Percentiles rank a stretch among this genome's conserved stretches.
Evolutionary conservation across 2,888 invertebrate species (phyloP).

Genomic region (Globia sparganii): DNA sequence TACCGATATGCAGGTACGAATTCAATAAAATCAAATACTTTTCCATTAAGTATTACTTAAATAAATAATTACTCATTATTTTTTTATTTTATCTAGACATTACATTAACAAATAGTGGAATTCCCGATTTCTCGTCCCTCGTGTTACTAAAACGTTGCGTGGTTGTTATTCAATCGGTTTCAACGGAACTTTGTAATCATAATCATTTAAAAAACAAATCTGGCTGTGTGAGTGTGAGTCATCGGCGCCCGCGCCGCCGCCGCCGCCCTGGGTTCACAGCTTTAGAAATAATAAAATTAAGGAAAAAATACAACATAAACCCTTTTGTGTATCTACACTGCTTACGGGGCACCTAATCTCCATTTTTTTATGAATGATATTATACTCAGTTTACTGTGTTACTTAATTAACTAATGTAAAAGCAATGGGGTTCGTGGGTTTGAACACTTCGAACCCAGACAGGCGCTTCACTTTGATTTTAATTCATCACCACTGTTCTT

Average conservation of each 20-base stretch:
- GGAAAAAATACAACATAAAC: slow-evolving; percentile 14
- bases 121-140: slow-evolving; percentile 40
- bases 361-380: neutral
- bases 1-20: slow-evolving; percentile 69
- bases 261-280: slow-evolving; percentile 17
- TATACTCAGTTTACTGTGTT: neutral
- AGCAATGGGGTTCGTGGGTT: neutral
- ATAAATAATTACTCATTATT: neutral
- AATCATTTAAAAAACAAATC: slow-evolving; percentile 47
- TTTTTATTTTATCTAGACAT: neutral
- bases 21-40: neutral
- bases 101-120: slow-evolving; percentile 31
- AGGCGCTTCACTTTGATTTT: neutral
- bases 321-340: neutral
- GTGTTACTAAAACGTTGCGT: slow-evolving; percentile 56
- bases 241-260: neutral
- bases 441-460: neutral
- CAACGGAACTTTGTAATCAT: slow-evolving; percentile 60
- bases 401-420: neutral
- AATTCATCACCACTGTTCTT: too few species aligned
- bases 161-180: slow-evolving; percentile 60
- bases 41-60: too few species aligned
- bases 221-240: slow-evolving; percentile 49
- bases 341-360: neutral
- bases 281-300: slow-evolving; percentile 21